Evolutionary conservation across 2,888 invertebrate species (phyloP).

Genomic region (Xanthia togata): DNA sequence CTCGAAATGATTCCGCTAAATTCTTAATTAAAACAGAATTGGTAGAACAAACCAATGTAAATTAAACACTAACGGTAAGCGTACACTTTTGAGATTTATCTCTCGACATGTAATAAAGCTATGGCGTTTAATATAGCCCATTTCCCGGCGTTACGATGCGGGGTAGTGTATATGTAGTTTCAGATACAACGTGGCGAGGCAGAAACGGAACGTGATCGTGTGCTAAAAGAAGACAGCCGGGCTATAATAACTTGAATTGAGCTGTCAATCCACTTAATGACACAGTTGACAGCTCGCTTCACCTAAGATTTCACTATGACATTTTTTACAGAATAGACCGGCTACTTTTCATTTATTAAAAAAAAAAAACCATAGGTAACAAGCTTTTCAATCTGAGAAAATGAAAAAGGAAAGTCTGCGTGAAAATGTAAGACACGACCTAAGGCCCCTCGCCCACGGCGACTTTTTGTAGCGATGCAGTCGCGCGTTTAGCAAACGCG

Average conservation of each 20-base stretch:
- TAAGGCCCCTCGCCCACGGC: too few relatives aligned
- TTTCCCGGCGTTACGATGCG: constrained; percentile 23
- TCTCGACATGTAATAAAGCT: constrained; percentile 44
- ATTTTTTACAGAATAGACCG: too few relatives aligned
- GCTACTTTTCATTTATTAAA: not conserved
- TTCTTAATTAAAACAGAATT: constrained; percentile 58
- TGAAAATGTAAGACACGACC: not conserved
- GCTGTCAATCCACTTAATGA: too few relatives aligned
- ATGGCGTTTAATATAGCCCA: constrained; percentile 52
- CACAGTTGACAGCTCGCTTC: too few relatives aligned
- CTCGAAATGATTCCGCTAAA: constrained; percentile 33
- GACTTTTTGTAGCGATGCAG: too few relatives aligned
- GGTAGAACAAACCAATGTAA: constrained; percentile 55
- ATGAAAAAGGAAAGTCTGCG: not conserved
- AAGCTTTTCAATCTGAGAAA: not conserved
- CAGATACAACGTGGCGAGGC: not conserved
- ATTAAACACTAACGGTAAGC: constrained; percentile 53
- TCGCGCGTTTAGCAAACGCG: too few relatives aligned
- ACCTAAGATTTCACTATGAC: too few relatives aligned
- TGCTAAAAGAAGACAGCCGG: too few relatives aligned
- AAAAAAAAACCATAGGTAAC: not conserved
- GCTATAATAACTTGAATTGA: too few relatives aligned
- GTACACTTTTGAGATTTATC: constrained; percentile 44
- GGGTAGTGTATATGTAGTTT: not conserved
- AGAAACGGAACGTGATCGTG: not conserved